These are phyloP conservation scores for Centropus unirufus DNA, from an alignment of 2,113 vertebrate species.

Conservation along the genomic window DNA sequence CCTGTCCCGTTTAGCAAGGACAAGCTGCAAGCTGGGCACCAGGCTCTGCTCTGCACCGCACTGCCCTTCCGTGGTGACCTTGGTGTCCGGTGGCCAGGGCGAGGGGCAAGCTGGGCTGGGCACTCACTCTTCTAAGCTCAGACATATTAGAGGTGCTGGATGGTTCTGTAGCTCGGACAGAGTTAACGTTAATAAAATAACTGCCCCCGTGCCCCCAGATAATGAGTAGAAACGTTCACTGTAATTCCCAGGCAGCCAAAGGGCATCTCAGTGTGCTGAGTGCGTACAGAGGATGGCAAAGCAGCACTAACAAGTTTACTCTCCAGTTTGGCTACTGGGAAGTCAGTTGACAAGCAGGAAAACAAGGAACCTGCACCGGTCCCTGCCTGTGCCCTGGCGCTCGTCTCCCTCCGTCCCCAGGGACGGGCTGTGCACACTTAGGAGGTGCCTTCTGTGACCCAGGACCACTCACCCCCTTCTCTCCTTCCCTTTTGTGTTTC, in stretches of 20 bases:
- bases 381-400: rapidly evolving
- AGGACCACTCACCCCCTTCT: neutral
- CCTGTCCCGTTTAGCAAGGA: rapidly evolving
- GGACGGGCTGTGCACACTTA: rapidly evolving
- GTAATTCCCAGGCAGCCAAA: neutral
- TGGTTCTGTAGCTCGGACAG: neutral
- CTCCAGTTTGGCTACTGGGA: neutral
- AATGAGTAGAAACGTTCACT: neutral
- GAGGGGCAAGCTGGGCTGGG: rapidly evolving
- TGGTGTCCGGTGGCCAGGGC: too few relatives aligned
- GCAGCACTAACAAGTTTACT: neutral
- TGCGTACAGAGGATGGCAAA: neutral
- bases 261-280: rapidly evolving
- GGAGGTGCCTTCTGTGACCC: neutral
- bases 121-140: neutral
- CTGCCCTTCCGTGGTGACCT: rapidly evolving
- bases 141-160: too few relatives aligned
- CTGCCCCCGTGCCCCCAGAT: rapidly evolving
- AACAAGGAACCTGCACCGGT: neutral
- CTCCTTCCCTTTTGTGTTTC: neutral
- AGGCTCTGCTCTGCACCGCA: rapidly evolving
- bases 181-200: neutral
- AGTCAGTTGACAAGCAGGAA: neutral
- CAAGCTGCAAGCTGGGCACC: neutral
- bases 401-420: rapidly evolving